phyloP scores from a whole-genome alignment of 2,113 vertebrate genomes.

The Oceanodroma tethys region DNA sequence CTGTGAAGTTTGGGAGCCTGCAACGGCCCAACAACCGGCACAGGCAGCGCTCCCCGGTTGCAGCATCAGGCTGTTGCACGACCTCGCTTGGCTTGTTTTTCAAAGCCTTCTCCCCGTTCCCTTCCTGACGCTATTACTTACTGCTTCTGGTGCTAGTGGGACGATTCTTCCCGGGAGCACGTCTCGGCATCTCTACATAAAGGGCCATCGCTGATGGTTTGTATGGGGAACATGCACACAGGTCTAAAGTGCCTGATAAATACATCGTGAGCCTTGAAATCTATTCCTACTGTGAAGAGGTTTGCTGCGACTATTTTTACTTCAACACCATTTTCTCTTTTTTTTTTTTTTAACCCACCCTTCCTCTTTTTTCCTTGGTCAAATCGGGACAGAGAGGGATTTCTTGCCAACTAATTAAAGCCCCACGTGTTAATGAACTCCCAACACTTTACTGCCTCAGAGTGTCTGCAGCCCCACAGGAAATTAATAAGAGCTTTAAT shows the following conservation, averaged over 20 bases:
- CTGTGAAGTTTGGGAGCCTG: fast-evolving
- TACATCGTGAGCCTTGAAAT: not conserved
- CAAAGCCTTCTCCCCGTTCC: not conserved
- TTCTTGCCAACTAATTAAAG: slow-evolving; percentile 70
- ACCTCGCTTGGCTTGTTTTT: not conserved
- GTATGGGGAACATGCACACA: not conserved
- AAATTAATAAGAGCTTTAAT: slow-evolving; percentile 76
- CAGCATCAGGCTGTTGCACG: not conserved
- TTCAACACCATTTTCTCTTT: not conserved
- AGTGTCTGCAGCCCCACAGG: slow-evolving; percentile 64
- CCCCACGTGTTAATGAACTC: slow-evolving; percentile 70
- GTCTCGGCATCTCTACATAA: not conserved
- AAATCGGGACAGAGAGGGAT: slow-evolving; percentile 45
- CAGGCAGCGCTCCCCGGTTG: fast-evolving
- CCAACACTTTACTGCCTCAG: slow-evolving; percentile 48
- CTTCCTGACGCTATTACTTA: not conserved
- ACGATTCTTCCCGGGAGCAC: not conserved
- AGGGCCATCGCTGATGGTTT: not conserved
- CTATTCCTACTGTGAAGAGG: slow-evolving; percentile 7
- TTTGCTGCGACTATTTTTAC: slow-evolving; percentile 23
- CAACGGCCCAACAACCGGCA: not conserved
- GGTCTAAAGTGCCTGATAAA: slow-evolving; percentile 13
- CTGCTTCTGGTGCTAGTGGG: not conserved
- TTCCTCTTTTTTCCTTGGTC: not conserved
- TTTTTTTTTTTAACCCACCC: not conserved